These are phyloP conservation scores for Lateolabrax maculatus DNA, from an alignment of 2,797 vertebrate genomes.

Conservation along the genomic window DNA sequence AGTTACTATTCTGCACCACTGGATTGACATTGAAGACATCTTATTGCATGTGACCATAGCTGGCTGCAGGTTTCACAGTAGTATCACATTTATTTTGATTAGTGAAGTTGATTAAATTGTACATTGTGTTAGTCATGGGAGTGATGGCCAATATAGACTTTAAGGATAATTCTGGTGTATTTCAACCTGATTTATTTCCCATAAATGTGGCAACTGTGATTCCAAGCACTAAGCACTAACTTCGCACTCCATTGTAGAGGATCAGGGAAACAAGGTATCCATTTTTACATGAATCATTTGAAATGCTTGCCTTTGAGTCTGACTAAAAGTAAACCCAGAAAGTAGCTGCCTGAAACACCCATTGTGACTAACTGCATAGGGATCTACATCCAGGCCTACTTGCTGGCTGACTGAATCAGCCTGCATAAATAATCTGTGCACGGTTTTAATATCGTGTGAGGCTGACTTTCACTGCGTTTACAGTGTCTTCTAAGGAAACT, in stretches of 20 bases:
- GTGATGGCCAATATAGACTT: neutral
- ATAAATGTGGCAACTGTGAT: neutral
- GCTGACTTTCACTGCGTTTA: too few species aligned
- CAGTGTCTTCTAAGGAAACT: too few species aligned
- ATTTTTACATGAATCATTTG: too few species aligned
- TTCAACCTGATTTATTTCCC: neutral
- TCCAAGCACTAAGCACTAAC: neutral
- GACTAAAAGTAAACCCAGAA: too few species aligned
- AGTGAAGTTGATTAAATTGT: slow-evolving; percentile 21
- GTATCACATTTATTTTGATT: slow-evolving; percentile 16
- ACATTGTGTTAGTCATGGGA: neutral
- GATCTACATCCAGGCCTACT: too few species aligned
- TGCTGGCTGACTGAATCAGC: too few species aligned
- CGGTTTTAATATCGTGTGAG: too few species aligned
- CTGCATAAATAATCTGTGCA: too few species aligned
- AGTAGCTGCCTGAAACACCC: too few species aligned
- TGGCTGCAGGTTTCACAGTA: neutral
- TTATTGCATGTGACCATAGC: neutral
- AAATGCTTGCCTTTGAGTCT: too few species aligned
- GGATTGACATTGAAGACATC: neutral
- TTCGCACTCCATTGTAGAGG: neutral
- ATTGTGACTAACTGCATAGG: too few species aligned
- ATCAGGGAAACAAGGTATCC: too few species aligned
- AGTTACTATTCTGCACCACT: neutral
- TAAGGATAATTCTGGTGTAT: neutral